phyloP scores from a whole-genome alignment of 2,797 vertebrate species.

The Tamandua tetradactyla region DNA sequence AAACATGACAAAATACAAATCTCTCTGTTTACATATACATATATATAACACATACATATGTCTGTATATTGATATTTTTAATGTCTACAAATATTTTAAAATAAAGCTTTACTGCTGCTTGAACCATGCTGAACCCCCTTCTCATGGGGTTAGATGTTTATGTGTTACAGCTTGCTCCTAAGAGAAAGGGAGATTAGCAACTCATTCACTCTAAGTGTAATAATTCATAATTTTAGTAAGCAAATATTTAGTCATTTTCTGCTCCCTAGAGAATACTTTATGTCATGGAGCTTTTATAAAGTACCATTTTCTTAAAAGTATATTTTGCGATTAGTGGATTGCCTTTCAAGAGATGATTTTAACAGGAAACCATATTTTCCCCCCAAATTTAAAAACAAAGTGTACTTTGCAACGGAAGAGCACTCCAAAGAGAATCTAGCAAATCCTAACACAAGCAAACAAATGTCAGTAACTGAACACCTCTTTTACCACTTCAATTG shows the following conservation, averaged over 20 bases:
- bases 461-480: neutral
- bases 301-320: neutral
- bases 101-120: neutral
- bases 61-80: no score
- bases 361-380: neutral
- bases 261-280: neutral
- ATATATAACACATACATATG: neutral
- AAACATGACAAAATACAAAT: neutral
- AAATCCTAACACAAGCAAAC: no score
- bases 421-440: neutral
- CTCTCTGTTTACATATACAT: neutral
- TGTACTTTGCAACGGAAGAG: neutral
- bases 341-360: neutral
- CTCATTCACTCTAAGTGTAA: no score
- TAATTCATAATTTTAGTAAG: neutral
- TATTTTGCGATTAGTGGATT: neutral
- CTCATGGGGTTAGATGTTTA: accelerated
- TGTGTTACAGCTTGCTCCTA: no score
- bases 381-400: neutral
- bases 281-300: neutral
- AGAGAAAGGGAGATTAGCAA: neutral
- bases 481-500: accelerated
- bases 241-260: neutral
- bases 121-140: neutral
- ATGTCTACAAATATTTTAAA: neutral